Evolutionary conservation across 2,888 invertebrate species (phyloP), one percentile per base, ranked within the genome.

Genomic region (Horisme vitalbata): DNA sequence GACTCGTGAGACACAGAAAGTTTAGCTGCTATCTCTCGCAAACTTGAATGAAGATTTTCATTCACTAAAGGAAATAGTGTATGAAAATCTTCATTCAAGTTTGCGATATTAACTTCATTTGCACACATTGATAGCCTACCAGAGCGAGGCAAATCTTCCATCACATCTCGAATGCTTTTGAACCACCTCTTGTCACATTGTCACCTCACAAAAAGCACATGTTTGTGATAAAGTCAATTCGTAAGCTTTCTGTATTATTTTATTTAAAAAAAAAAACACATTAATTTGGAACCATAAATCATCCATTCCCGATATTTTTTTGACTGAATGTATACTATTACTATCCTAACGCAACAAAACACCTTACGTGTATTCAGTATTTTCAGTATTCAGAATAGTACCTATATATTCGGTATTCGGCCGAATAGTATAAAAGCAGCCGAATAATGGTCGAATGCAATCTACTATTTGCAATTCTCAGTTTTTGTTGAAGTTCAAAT

Each of bases 81-180:
- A n/a, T n/a, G n/a, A n/a, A n/a, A n/a, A n/a, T n/a, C 45, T 52
- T 43, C 27, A 45, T 50, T 28, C 12, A 34, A 21, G 44, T 48
- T 48, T 30, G 47, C 36, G 28, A 54, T 48, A 18, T 52, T 37
- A 26, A 33, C 36, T 35, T 45, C 31, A 46, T 46, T 43, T 43
- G 35, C 1, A 45, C 37, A 34, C 41, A 43, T 54, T 44, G 44
- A 54, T 50, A 43, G 46, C 33, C 44, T 28, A 47, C 41, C 47
- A 50, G 50, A 48, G 51, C 51, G 44, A 53, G 56, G 48, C 45
- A 46, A 52, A 50, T 45, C 47, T 43, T 47, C 31, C 41, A 46
- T 36, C 41, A 53, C 46, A 58, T 55, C 45, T 58, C 46, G 47
- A 53, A 48, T 52, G 51, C 48, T 49, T 52, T 54, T 53, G 33